Base-by-base conservation (phyloP, 1,140 invertebrate genomes). In the Elysia chlorotica region DNA sequence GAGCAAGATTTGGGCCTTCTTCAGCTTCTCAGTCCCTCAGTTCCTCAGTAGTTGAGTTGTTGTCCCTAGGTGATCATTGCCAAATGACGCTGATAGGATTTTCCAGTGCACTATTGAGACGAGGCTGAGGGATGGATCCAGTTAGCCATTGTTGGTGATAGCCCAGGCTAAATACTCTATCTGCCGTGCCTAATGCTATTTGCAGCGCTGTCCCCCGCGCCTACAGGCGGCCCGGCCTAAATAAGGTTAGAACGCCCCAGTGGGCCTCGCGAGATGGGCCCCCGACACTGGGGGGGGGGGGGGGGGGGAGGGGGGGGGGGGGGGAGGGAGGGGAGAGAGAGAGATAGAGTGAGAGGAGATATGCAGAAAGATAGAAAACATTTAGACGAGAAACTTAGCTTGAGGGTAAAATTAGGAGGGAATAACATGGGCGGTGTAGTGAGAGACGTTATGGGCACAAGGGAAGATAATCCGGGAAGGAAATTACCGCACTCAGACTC, bases 111-210 rank as follows among this genome's bases (percentile, higher is more conserved):
- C 53, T 38, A 69, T 69, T 69, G 67, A 69, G 56, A 69, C 33
- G 23, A 25, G 65, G 53, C 53, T 69, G 67, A 69, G 54, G 36
- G 28, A 31, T 59, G 35, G 53, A 69, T 69, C 31, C 35, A 36
- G 67, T 69, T 69, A 69, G 67, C 54, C 56, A 69, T 69, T 69
- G 67, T 69, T 69, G 67, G 57, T 69, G 67, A 69, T 69, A 69
- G 67, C 31, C n/a, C 1, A 30, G 67, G 31, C 67, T 69, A 69
- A 69, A 69, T 69, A 69, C 67, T 69, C 67, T 69, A 69, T 69
- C 67, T 69, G 67, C 53, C 67, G 56, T 36, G 67, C 53, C 67
- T 69, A 69, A 69, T 56, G 33, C 41, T 56, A 61, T 69, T 69
- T 69, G 54, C 53, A n/a, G 23, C 10, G 54, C 23, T 1, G 21